phyloP scores from a whole-genome alignment of 2,797 vertebrate genomes.

The Eupleurogrammus muticus region DNA sequence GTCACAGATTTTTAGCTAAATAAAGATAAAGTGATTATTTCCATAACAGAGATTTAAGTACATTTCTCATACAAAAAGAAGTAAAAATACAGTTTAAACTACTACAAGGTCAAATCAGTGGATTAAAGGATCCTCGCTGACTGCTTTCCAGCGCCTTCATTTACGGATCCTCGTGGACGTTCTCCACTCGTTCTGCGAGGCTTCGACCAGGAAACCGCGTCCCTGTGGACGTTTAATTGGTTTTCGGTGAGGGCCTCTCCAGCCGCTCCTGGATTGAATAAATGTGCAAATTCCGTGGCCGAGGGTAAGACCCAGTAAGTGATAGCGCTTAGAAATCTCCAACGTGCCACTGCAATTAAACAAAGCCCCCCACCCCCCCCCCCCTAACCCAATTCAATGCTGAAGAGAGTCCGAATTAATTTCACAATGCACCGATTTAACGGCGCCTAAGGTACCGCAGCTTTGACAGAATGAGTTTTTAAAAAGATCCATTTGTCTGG shows the following conservation, averaged over 20 bases:
- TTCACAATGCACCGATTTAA: constrained; percentile 88
- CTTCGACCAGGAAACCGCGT: constrained; percentile 73
- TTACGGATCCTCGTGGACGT: no score
- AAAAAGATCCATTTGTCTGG: constrained; percentile 85
- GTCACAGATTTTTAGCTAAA: no score
- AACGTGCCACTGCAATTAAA: constrained; percentile 85
- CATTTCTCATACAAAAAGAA: no score
- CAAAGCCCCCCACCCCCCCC: constrained; percentile 75
- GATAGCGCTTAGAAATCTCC: constrained; percentile 84
- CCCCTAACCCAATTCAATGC: constrained; percentile 84
- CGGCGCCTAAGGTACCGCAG: constrained; percentile 84
- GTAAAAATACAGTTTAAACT: no score
- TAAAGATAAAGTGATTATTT: no score
- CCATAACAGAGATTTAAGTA: no score
- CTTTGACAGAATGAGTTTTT: constrained; percentile 85
- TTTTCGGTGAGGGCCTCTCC: constrained; percentile 59
- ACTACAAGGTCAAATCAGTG: no score
- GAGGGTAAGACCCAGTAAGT: constrained; percentile 80
- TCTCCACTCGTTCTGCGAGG: constrained; percentile 51
- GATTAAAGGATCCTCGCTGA: no score
- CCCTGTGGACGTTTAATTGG: constrained; percentile 61
- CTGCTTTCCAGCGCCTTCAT: no score
- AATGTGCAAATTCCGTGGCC: constrained; percentile 77
- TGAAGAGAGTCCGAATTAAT: constrained; percentile 86
- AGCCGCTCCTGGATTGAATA: constrained; percentile 69